Conservation (phyloP, 1,140 invertebrate genomes). For the Pogonognathellus flavescens region DNA sequence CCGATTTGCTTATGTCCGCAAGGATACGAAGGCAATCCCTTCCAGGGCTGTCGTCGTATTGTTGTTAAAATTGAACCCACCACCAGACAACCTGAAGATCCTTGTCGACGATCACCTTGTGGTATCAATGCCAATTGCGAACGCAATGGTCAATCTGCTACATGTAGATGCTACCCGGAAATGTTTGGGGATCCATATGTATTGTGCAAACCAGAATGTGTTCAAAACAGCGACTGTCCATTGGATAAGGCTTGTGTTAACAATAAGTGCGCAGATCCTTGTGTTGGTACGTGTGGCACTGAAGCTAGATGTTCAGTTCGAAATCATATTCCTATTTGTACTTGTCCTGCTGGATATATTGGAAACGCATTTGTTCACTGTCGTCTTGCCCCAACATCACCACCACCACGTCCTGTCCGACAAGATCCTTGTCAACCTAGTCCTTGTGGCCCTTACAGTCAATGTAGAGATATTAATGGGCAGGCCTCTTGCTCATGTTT, state of each 20-base stretch:
- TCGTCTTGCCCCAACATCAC: slow-evolving; percentile 28
- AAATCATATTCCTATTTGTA: slow-evolving; percentile 75
- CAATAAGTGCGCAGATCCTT: slow-evolving; percentile 85
- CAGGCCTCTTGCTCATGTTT: slow-evolving; percentile 84
- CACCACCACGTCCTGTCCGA: slow-evolving; percentile 72
- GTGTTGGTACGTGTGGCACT: slow-evolving; percentile 74
- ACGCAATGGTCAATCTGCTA: slow-evolving; percentile 75
- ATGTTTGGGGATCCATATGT: slow-evolving; percentile 79
- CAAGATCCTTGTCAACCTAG: slow-evolving; percentile 79
- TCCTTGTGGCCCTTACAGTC: slow-evolving; percentile 80
- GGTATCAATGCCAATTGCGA: slow-evolving; percentile 82
- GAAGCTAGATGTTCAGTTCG: slow-evolving; percentile 69
- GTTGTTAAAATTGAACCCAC: neutral
- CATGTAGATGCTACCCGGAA: slow-evolving; percentile 78
- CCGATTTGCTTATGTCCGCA: slow-evolving; percentile 81
- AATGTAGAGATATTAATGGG: slow-evolving; percentile 76
- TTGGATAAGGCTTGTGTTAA: slow-evolving; percentile 84
- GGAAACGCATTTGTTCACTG: slow-evolving; percentile 68
- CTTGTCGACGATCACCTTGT: slow-evolving; percentile 83
- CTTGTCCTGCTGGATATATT: slow-evolving; percentile 72
- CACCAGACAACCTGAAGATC: slow-evolving; percentile 71
- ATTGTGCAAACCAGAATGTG: slow-evolving; percentile 82
- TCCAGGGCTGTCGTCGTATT: slow-evolving; percentile 11
- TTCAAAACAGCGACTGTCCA: slow-evolving; percentile 88
- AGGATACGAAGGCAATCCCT: slow-evolving; percentile 56